phyloP scores from a whole-genome alignment of 2,888 invertebrate genomes.

The Eupithecia centaureata region DNA sequence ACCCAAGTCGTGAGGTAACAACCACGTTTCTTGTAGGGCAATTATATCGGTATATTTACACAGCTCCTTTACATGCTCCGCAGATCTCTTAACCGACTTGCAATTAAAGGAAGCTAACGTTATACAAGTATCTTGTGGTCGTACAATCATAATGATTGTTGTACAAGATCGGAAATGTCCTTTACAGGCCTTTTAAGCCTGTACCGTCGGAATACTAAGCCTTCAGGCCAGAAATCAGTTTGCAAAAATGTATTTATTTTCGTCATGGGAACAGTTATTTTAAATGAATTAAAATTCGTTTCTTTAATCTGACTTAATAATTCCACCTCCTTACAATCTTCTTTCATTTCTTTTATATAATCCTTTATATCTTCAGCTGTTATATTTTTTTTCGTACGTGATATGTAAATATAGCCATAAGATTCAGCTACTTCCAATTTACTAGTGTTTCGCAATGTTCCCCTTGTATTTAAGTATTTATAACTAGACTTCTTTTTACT shows the following conservation, averaged over 20 bases:
- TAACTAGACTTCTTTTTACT: neutral
- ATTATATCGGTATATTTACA: no score
- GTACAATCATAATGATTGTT: slow-evolving; percentile 3
- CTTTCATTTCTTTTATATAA: no score
- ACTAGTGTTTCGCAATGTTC: neutral
- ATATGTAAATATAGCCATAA: slow-evolving; percentile 5
- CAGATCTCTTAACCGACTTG: no score
- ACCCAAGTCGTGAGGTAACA: no score
- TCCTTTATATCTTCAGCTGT: neutral
- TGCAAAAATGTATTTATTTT: neutral
- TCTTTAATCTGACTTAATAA: neutral
- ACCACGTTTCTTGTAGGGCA: no score
- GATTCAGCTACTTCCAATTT: slow-evolving; percentile 4
- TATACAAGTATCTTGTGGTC: neutral
- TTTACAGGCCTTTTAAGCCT: neutral
- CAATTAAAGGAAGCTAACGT: neutral
- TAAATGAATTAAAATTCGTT: slow-evolving; percentile 6
- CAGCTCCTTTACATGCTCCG: no score
- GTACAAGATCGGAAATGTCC: neutral
- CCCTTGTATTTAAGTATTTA: neutral
- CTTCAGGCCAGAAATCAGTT: neutral
- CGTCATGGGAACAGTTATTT: neutral
- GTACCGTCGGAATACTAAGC: neutral
- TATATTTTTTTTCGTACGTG: neutral
- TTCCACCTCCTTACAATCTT: neutral